A percentile compares a stretch with the other conserved stretches of the same genome.
These are phyloP conservation scores for Allobates femoralis DNA, from an alignment of 2,797 vertebrate genomes.

Conservation along the genomic window DNA sequence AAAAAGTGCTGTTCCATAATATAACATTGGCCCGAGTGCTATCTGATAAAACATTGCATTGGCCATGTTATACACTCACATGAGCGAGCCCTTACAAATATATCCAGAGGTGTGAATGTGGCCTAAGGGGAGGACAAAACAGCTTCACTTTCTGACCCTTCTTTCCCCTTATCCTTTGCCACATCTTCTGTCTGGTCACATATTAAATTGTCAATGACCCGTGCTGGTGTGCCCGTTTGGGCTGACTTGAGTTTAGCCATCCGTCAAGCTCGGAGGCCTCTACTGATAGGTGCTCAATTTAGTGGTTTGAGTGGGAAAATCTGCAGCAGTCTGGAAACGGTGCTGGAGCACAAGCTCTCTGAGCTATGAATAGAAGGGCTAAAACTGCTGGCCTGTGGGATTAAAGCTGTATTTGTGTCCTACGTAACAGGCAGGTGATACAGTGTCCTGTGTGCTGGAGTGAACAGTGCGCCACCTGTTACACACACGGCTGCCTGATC, in stretches of 20 bases:
- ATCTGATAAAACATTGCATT: too few species aligned
- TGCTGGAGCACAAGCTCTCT: conserved; percentile 38
- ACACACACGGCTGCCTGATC: conserved; percentile 37
- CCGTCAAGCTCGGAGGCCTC: not conserved
- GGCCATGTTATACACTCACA: too few species aligned
- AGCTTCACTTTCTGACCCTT: not conserved
- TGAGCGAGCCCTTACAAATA: too few species aligned
- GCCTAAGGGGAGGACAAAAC: not conserved
- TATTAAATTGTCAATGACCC: not conserved
- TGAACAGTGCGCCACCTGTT: conserved; percentile 43
- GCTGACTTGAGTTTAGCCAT: not conserved
- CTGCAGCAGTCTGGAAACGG: not conserved
- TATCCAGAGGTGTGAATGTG: too few species aligned
- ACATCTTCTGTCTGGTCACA: not conserved
- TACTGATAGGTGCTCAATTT: not conserved
- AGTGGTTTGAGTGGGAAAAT: conserved; percentile 3
- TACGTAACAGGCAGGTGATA: conserved; percentile 59
- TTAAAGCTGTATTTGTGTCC: conserved; percentile 54
- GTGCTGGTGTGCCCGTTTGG: too few species aligned
- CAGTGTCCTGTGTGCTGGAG: conserved; percentile 16
- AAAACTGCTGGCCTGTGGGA: conserved; percentile 51
- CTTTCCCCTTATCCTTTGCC: not conserved
- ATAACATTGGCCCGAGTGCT: too few species aligned
- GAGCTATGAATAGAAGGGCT: conserved; percentile 60
- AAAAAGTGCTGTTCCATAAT: too few species aligned